phyloP scores from a whole-genome alignment of 1,140 invertebrate genomes.

The Bombus pyrosoma region DNA sequence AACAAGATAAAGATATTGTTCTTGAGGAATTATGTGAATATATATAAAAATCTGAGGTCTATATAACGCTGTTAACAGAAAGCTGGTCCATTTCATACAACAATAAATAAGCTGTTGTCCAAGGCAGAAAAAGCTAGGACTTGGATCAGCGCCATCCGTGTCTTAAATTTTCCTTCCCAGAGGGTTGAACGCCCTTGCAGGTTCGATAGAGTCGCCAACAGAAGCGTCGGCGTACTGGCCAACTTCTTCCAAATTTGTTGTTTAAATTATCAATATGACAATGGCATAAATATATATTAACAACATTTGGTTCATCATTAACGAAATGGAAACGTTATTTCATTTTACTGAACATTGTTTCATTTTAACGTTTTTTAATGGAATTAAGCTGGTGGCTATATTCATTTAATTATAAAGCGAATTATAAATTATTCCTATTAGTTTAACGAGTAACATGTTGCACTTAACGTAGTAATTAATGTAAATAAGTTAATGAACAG shows the following conservation, averaged over 20 bases:
- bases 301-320: not conserved
- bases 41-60: not conserved
- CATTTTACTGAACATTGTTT: not conserved
- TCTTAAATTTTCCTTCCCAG: conserved; percentile 27
- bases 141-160: conserved; percentile 44
- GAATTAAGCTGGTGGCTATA: not conserved
- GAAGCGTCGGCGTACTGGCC: not conserved
- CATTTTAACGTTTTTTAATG: too few species aligned
- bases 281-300: not conserved
- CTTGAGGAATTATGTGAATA: not conserved
- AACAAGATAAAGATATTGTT: too few species aligned
- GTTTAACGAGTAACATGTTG: not conserved
- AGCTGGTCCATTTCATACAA: conserved; percentile 4
- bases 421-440: not conserved
- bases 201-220: not conserved
- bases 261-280: not conserved
- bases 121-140: conserved; percentile 13
- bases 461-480: not conserved
- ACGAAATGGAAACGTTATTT: not conserved
- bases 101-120: conserved; percentile 49
- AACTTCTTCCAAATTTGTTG: not conserved
- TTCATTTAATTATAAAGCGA: not conserved
- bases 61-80: not conserved
- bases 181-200: conserved; percentile 14
- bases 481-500: not conserved